Evolutionary conservation across 2,113 vertebrate species (phyloP).

Genomic region (Hippocampus guttulatus): DNA sequence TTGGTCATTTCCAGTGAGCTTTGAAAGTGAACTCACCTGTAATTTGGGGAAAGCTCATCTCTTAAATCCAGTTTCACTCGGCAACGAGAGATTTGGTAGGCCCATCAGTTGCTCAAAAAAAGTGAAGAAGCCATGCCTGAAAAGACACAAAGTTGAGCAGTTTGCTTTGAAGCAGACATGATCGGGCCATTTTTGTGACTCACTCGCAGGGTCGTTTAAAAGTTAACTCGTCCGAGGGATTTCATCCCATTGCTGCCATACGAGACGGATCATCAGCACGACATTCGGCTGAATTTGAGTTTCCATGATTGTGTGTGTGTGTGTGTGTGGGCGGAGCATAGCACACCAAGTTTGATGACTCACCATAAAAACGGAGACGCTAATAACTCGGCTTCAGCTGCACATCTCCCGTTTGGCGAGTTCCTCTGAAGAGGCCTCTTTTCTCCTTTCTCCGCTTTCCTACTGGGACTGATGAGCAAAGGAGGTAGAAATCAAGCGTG

Average conservation of each 20-base stretch:
- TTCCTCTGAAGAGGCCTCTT: conserved; percentile 34
- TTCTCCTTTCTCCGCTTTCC: conserved; percentile 20
- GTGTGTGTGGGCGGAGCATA: background rate
- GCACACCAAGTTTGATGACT: background rate
- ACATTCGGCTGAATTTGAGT: background rate
- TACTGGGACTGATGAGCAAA: conserved; percentile 52
- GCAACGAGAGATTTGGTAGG: background rate
- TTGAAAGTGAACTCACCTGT: background rate
- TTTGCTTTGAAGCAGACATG: too few species aligned
- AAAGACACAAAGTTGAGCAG: too few species aligned
- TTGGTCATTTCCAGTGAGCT: too few species aligned
- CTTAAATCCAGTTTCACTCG: background rate
- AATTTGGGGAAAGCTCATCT: background rate
- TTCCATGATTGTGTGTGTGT: background rate
- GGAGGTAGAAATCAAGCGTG: conserved; percentile 51
- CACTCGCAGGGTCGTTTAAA: background rate
- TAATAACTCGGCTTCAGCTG: conserved; percentile 6
- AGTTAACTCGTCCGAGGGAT: background rate
- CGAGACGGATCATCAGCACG: background rate
- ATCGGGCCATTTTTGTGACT: background rate
- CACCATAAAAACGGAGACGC: background rate
- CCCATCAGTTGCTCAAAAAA: background rate
- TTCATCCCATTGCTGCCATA: background rate
- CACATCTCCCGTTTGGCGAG: conserved; percentile 46
- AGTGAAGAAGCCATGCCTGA: too few species aligned